These are phyloP conservation scores for Rhamphomyia laevipes DNA, from an alignment of 2,888 invertebrate genomes.

Conservation along the genomic window DNA sequence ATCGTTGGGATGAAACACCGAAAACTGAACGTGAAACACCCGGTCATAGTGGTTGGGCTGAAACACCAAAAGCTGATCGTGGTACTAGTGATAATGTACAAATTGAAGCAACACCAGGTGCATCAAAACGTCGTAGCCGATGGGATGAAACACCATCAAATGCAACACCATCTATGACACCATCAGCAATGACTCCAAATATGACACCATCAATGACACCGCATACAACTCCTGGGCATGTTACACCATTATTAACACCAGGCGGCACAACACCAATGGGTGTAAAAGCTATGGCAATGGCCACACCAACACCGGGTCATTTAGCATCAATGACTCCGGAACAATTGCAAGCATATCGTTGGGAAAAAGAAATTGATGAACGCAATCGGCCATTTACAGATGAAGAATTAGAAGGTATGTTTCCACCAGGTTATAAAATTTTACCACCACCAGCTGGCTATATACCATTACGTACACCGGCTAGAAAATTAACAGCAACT, in stretches of 20 bases:
- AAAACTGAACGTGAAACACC: constrained; percentile 96
- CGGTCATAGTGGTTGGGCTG: constrained; percentile 98
- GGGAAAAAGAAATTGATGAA: constrained; percentile 98
- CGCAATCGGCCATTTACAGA: constrained; percentile 92
- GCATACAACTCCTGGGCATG: constrained; percentile 58
- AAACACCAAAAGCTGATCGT: constrained; percentile 93
- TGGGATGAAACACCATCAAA: constrained; percentile 98
- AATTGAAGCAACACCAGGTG: constrained; percentile 88
- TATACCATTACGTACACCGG: constrained; percentile 93
- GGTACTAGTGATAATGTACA: constrained; percentile 57
- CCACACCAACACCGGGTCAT: constrained; percentile 94
- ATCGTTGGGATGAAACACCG: constrained; percentile 99
- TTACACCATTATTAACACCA: constrained; percentile 63
- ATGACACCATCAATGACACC: constrained; percentile 65
- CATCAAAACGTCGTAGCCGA: constrained; percentile 87
- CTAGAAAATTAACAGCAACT: constrained; percentile 92
- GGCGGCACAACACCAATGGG: constrained; percentile 80
- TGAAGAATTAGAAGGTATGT: constrained; percentile 94
- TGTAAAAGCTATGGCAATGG: constrained; percentile 95
- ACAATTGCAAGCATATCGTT: constrained; percentile 92
- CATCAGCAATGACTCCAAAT: constrained; percentile 49
- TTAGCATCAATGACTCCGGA: constrained; percentile 98
- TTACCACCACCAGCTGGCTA: constrained; percentile 92
- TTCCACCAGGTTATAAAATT: constrained; percentile 96
- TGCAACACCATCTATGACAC: constrained; percentile 61